Percentiles rank a stretch among this genome's conserved stretches.
Conservation (phyloP, 2,113 vertebrate species). For the Paradisaea rubra region DNA sequence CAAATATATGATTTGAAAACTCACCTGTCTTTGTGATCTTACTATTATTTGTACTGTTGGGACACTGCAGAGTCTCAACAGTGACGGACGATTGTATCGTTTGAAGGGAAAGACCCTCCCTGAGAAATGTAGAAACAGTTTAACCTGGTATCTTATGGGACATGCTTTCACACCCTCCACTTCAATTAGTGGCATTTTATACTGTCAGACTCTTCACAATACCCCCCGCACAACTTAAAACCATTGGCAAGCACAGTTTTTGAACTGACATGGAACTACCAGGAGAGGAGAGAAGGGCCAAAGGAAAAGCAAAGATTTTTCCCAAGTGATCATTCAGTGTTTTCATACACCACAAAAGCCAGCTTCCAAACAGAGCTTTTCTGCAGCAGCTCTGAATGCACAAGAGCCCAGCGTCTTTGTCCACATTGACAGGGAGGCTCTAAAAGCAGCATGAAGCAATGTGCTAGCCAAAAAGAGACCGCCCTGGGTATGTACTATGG, state of each 20-base stretch:
- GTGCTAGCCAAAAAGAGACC: neutral
- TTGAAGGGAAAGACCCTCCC: neutral
- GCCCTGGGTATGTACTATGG: neutral
- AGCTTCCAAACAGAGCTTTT: neutral
- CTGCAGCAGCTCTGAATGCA: neutral
- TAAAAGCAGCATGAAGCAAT: neutral
- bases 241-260: neutral
- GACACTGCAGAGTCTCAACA: neutral
- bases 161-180: neutral
- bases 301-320: neutral
- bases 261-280: neutral
- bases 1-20: neutral
- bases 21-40: neutral
- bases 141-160: neutral
- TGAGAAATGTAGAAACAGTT: neutral
- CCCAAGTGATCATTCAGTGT: neutral
- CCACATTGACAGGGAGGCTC: neutral
- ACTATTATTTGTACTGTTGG: neutral
- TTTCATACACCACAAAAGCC: neutral
- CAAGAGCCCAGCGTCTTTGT: neutral
- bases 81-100: fast-evolving
- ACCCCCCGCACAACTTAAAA: neutral
- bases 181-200: neutral
- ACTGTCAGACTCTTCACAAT: neutral
- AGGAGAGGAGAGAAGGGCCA: neutral